Percentiles rank a stretch among this genome's conserved stretches.
phyloP scores from a whole-genome alignment of 2,113 vertebrate species.

The Aspidoscelis tigris region DNA sequence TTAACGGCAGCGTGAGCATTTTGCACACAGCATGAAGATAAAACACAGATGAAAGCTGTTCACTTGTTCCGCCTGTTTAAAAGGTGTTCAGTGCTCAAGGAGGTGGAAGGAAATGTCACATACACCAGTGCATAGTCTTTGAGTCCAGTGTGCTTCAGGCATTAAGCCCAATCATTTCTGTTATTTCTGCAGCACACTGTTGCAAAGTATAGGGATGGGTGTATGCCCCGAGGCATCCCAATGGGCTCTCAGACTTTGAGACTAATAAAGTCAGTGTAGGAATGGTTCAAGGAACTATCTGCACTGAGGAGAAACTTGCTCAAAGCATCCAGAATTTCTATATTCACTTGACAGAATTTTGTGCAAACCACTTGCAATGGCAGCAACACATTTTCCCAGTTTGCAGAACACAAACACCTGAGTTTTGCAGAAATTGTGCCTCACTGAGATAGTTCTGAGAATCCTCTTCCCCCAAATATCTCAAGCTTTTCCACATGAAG shows the following conservation, averaged over 20 bases:
- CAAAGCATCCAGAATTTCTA: background rate
- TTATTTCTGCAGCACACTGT: background rate
- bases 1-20: background rate
- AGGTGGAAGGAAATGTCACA: background rate
- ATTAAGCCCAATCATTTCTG: background rate
- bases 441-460: too few relatives aligned
- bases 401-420: too few relatives aligned
- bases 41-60: background rate
- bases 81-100: background rate
- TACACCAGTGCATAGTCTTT: too few relatives aligned
- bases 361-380: too few relatives aligned
- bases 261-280: background rate
- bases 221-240: background rate
- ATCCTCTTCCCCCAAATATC: too few relatives aligned
- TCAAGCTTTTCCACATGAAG: too few relatives aligned
- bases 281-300: background rate
- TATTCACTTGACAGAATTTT: too few relatives aligned
- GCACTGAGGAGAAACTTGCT: background rate
- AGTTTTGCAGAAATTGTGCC: too few relatives aligned
- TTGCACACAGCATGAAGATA: background rate
- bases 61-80: background rate
- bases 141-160: background rate
- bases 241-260: background rate
- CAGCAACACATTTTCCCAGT: too few relatives aligned
- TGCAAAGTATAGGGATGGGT: background rate